Base-by-base conservation (phyloP, 2,888 invertebrate genomes). In the Oscheius sp. region DNA sequence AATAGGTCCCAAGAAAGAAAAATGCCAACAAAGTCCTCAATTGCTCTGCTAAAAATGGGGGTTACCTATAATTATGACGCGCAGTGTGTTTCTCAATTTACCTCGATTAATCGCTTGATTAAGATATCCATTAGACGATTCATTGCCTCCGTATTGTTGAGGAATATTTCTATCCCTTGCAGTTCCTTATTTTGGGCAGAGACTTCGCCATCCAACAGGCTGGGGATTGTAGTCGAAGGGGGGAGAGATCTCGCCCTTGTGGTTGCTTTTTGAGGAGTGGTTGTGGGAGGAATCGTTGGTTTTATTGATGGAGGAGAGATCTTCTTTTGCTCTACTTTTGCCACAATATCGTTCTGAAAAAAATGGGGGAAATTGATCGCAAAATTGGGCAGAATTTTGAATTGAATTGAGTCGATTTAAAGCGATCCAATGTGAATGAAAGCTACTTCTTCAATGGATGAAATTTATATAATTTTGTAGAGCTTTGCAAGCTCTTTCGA, bases 131-230 rank as follows among this genome's bases (percentile, higher is more conserved):
- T 55, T 6, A 55, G n/a, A 4, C 20, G 6, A 17, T 55, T 20
- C 55, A 55, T 55, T 10, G 34, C 33, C n/a, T n/a, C 6, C 8
- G 34, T 33, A 55, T 34, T 55, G 20, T 55, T 55, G 20, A 55
- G 20, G 17, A 55, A 20, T 6, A 34, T 33, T 4, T 55, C 55
- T 12, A 55, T 55, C 20, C 55, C 55, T 17, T 25, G 20, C 4
- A 23, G 34, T 20, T 29, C 27, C n/a, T 12, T 33, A 17, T 4
- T 42, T 33, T 17, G 33, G 12, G 34, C 2, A 4, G 34, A 20
- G 17, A 55, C 55, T 55, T 55, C 55, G 2, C 55, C 55, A 25
- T 55, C 55, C 20, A 55, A 23, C 6, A 55, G 37, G 5, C 5
- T n/a, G 10, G 55, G 31, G 27, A n/a, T 50, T 20, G 50, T 50